Conservation (phyloP, 2,113 vertebrate species). For the Cygnus atratus region DNA sequence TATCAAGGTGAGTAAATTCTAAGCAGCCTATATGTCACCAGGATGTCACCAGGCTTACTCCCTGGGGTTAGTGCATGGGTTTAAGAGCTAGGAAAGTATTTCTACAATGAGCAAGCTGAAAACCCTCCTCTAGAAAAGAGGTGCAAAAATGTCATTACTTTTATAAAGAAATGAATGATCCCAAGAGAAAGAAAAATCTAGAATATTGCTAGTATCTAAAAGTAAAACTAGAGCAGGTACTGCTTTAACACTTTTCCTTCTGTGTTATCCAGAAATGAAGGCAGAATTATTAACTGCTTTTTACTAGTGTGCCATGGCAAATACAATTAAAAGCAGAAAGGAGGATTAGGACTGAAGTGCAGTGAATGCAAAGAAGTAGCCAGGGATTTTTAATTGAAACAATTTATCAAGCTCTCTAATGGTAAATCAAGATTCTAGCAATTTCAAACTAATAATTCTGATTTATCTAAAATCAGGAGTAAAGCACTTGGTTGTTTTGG, state of each 20-base stretch:
- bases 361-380: background rate
- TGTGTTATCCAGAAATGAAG: background rate
- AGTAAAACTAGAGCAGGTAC: background rate
- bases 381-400: background rate
- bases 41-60: background rate
- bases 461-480: background rate
- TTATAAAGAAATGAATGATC: background rate
- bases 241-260: background rate
- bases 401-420: too few species aligned
- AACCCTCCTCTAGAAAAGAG: background rate
- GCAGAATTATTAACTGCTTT: background rate
- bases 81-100: background rate
- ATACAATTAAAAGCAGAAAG: background rate
- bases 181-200: background rate
- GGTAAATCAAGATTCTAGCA: too few species aligned
- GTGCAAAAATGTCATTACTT: background rate
- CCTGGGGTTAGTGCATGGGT: background rate
- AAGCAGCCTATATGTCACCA: background rate
- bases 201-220: background rate
- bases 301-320: background rate
- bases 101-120: background rate
- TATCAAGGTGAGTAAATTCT: background rate
- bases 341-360: background rate
- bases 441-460: background rate
- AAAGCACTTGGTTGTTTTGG: background rate